phyloP scores from a whole-genome alignment of 1,140 invertebrate species.

The Drosophila suzukii region DNA sequence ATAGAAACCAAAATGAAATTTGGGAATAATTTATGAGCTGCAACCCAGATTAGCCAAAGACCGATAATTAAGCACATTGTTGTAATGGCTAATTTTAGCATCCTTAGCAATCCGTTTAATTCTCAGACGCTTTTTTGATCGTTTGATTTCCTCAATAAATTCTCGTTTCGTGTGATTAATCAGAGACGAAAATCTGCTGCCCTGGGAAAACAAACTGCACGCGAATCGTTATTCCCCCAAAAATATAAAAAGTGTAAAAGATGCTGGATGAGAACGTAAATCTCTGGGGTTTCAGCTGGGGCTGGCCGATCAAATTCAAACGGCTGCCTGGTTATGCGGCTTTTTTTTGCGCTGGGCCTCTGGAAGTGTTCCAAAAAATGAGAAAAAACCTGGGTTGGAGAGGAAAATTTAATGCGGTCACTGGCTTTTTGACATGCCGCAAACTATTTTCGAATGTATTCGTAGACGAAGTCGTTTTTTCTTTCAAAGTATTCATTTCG shows the following conservation, averaged over 20 bases:
- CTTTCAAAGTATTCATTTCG: slow-evolving; percentile 46
- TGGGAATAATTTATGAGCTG: background rate
- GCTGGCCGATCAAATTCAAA: slow-evolving; percentile 36
- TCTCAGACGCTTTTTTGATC: slow-evolving; percentile 32
- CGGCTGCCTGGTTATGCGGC: slow-evolving; percentile 18
- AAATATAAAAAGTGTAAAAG: slow-evolving; percentile 18
- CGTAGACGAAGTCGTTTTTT: slow-evolving; percentile 33
- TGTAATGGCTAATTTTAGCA: slow-evolving; percentile 43
- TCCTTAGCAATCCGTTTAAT: slow-evolving; percentile 11
- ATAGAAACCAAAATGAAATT: background rate
- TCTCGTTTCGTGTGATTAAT: slow-evolving; percentile 47
- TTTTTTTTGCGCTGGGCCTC: slow-evolving; percentile 36
- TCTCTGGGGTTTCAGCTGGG: slow-evolving; percentile 41
- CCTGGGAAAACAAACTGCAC: slow-evolving; percentile 19
- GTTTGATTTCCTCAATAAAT: slow-evolving; percentile 45
- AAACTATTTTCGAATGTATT: slow-evolving; percentile 73
- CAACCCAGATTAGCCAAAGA: background rate
- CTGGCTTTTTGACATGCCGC: slow-evolving; percentile 71
- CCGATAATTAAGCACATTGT: slow-evolving; percentile 10
- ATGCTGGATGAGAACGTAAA: slow-evolving; percentile 37
- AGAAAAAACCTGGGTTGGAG: slow-evolving; percentile 27
- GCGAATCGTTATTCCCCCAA: slow-evolving; percentile 1
- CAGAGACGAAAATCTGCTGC: slow-evolving; percentile 29
- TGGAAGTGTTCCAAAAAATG: slow-evolving; percentile 70
- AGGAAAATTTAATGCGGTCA: slow-evolving; percentile 75